These are phyloP conservation scores for Nomada lathburiana DNA, from an alignment of 2,888 invertebrate species.

Conservation along the genomic window DNA sequence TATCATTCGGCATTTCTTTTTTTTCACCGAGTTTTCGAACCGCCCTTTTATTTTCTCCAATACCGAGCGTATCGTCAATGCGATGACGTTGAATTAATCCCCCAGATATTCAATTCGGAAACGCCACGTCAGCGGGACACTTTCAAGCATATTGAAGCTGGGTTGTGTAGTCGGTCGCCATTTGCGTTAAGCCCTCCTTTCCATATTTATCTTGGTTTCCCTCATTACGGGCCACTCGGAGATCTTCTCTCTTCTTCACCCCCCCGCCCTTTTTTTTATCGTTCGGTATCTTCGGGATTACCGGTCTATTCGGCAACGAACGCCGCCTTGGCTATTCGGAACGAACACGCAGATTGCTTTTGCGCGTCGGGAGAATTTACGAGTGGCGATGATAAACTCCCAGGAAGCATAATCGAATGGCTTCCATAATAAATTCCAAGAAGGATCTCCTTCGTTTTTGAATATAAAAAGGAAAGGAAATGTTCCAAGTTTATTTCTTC, in stretches of 20 bases:
- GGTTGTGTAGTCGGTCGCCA: constrained; percentile 67
- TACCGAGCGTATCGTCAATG: constrained; percentile 49
- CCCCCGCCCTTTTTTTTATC: constrained; percentile 50
- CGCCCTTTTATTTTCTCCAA: constrained; percentile 5
- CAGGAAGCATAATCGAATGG: constrained; percentile 68
- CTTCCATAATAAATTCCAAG: background rate
- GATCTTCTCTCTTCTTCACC: constrained; percentile 30
- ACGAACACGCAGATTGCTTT: constrained; percentile 71
- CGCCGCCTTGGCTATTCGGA: constrained; percentile 51
- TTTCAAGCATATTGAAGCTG: constrained; percentile 80
- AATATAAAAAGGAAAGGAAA: background rate
- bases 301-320: constrained; percentile 58
- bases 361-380: constrained; percentile 67
- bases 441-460: background rate
- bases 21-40: background rate
- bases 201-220: constrained; percentile 78
- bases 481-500: background rate
- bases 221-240: constrained; percentile 74
- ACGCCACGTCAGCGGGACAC: constrained; percentile 80
- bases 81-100: constrained; percentile 69
- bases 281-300: constrained; percentile 65
- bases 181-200: constrained; percentile 78
- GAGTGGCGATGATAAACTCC: constrained; percentile 65
- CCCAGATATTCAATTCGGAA: constrained; percentile 75
- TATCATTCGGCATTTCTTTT: background rate